Evolutionary conservation across 2,888 invertebrate genomes (phyloP).

Genomic region (Apodemia mormo): DNA sequence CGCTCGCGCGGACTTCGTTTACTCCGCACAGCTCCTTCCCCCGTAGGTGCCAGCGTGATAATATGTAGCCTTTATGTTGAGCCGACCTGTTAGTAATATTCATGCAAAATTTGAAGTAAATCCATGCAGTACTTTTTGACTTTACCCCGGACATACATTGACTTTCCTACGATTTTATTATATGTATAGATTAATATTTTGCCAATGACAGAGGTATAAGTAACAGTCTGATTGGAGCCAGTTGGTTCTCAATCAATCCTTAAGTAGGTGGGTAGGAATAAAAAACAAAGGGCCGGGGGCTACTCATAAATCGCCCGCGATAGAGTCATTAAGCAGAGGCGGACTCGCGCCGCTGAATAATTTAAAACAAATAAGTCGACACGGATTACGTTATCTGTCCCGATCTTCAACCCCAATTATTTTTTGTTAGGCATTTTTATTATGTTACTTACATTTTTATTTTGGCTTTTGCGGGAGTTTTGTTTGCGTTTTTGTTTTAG

Average conservation of each 20-base stretch:
- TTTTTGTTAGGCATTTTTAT: slow-evolving; percentile 47
- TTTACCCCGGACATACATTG: too few relatives aligned
- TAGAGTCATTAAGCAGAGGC: slow-evolving; percentile 79
- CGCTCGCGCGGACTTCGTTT: too few relatives aligned
- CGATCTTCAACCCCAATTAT: slow-evolving; percentile 66
- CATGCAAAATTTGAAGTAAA: too few relatives aligned
- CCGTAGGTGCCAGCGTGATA: too few relatives aligned
- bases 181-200: background rate
- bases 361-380: slow-evolving; percentile 80
- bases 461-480: background rate
- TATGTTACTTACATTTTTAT: slow-evolving; percentile 24
- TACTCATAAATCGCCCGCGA: slow-evolving; percentile 70
- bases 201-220: background rate
- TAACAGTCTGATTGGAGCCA: slow-evolving; percentile 12
- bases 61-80: too few relatives aligned
- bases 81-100: too few relatives aligned
- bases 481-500: background rate
- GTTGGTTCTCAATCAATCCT: slow-evolving; percentile 55
- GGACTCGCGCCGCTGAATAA: slow-evolving; percentile 70
- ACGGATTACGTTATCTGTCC: slow-evolving; percentile 73
- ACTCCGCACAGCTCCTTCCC: too few relatives aligned
- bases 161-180: too few relatives aligned
- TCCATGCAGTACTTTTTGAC: too few relatives aligned
- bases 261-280: slow-evolving; percentile 52
- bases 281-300: slow-evolving; percentile 65